Base-by-base conservation (phyloP, 2,888 invertebrate species). In the Bellardia bayeri region DNA sequence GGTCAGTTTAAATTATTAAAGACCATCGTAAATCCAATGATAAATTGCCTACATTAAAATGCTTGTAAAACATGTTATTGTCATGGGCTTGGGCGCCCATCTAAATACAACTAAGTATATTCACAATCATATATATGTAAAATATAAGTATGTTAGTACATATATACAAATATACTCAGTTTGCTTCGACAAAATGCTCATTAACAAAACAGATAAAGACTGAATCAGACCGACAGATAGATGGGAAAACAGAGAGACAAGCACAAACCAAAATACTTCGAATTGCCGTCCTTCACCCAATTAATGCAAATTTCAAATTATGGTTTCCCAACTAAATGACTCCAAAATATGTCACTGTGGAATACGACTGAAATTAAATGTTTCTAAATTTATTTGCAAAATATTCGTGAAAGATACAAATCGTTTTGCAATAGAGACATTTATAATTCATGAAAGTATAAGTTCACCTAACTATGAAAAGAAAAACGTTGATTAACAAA, bases 271-370 rank as follows among this genome's bases (percentile, higher is more conserved):
- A 13, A 45, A 3, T 45, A 13, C 45, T 45, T 45, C 0, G 42
- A 64, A 42, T 51, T 45, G 40, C 64, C 71, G 64, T 72, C 81
- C 81, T 66, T 56, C 72, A 72, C 81, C 81, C 64, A 81, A 81
- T 81, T 81, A 64, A 72, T 72, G 64, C 56, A 72, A 71, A 81
- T 64, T 81, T 81, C 49, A 42, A 81, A 81, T 81, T 81, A 81
- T 72, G 63, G 64, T 72, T 64, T 71, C 7, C 45, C 40, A 71
- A 51, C 49, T 14, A 80, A 63, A 61, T 63, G 58, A 51, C 61
- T 61, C 49, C 42, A 45, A 68, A 56, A n/a, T 23, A 49, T 45
- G 42, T 0, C 14, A 79, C 71, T 40, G 80, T 80, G 69, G 56
- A 68, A 0, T 16, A n/a, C 16, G 23, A 56, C 37, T 37, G 4